Conservation (phyloP, 2,797 vertebrate species). For the Myotis planiceps region DNA sequence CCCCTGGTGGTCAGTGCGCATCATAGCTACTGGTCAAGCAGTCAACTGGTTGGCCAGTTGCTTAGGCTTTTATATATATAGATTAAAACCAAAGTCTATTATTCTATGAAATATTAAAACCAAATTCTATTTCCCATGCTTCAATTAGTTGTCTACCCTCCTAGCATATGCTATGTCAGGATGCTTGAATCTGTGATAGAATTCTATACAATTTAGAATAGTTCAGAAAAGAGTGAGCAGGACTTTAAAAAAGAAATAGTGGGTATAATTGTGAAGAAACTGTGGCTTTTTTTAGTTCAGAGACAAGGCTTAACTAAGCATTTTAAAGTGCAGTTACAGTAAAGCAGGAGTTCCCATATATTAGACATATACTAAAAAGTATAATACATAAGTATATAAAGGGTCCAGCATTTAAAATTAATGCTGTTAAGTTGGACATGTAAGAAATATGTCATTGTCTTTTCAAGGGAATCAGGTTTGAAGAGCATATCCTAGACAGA, state of each 20-base stretch:
- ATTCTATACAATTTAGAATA: background rate
- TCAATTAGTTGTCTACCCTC: background rate
- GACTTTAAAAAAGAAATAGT: background rate
- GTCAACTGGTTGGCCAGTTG: too few relatives aligned
- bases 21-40: too few relatives aligned
- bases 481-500: background rate
- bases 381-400: background rate
- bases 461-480: slow-evolving; percentile 39
- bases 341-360: background rate
- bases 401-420: background rate
- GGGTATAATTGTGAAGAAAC: background rate
- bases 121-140: background rate
- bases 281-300: background rate
- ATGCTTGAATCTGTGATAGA: background rate
- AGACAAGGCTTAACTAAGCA: background rate
- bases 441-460: background rate
- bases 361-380: background rate
- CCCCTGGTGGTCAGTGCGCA: too few relatives aligned
- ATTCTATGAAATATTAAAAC: background rate
- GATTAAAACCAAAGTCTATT: too few relatives aligned
- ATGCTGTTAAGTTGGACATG: background rate
- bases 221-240: background rate
- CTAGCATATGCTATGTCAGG: background rate
- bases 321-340: slow-evolving; percentile 4
- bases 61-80: too few relatives aligned